Evolutionary conservation across 2,888 invertebrate species (phyloP), one percentile per base, ranked within the genome.

Genomic region (Nymphalis polychloros): DNA sequence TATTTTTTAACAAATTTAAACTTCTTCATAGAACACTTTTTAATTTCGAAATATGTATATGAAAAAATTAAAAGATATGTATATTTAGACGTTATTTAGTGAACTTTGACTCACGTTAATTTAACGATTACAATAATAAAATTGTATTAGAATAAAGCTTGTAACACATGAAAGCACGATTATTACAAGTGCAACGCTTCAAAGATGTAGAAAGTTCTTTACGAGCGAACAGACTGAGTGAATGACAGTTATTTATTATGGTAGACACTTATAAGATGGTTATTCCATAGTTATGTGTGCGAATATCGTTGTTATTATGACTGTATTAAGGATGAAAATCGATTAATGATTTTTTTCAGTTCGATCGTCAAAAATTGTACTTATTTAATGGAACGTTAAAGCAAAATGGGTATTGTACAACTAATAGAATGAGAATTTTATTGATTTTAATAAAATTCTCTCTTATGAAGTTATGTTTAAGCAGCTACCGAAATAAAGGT

Each of bases 121-220:
- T 53, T 53, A 13, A 27, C 20, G 20, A 53, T 27, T 16, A 27
- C 10, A 53, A 53, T 53, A 20, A 23, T 31, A 31, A 31, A 31
- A 31, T 16, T 6, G 23, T 53, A 53, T 53, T 53, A 53, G 16
- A 53, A 23, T 53, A 53, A 23, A 53, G 52, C 53, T 53, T 62
- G 64, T 75, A 75, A 74, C 61, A 74, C 76, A 75, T 75, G 77
- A 79, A 77, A 78, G 77, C 77, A 75, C 70, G 73, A 77, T 50
- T 27, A 61, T 78, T 76, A 79, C 75, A 68, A 73, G 72, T 68
- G 64, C 59, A 41, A 68, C 65, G 50, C 67, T 69, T 70, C 66
- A 66, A 72, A 76, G 66, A 73, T 81, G 83, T 87, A 87, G 88
- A 88, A 88, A 88, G 88, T 87, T 85, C 81, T 82, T 81, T 79